Percentiles rank a stretch among this genome's conserved stretches.
Evolutionary conservation across 2,797 vertebrate species (phyloP).

Genomic region (Chelmon rostratus): DNA sequence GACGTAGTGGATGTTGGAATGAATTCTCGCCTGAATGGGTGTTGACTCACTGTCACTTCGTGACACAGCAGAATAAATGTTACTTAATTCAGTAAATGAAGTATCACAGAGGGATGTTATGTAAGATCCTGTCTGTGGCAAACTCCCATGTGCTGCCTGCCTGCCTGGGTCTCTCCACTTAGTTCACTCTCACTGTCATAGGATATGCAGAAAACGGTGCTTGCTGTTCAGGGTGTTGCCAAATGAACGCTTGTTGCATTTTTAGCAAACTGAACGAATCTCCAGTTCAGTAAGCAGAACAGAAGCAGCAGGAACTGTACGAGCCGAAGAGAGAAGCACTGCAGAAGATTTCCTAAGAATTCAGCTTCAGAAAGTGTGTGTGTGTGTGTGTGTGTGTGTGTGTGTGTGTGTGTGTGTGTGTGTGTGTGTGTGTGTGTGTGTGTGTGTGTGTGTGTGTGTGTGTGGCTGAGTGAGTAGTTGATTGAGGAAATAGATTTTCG

Average conservation of each 20-base stretch:
- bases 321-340: background rate
- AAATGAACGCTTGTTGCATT: background rate
- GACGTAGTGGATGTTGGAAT: slow-evolving; percentile 14
- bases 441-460: too few relatives aligned
- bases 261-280: background rate
- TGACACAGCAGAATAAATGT: slow-evolving; percentile 30
- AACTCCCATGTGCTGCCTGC: background rate
- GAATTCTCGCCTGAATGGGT: background rate
- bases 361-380: background rate
- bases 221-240: slow-evolving; percentile 6
- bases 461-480: background rate
- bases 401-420: too few relatives aligned
- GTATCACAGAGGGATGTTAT: slow-evolving; percentile 17
- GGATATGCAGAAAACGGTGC: background rate
- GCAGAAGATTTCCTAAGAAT: background rate
- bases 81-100: slow-evolving; percentile 14
- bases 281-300: background rate
- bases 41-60: slow-evolving; percentile 10
- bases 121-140: slow-evolving; percentile 13
- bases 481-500: background rate
- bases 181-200: background rate
- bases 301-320: background rate
- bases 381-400: background rate
- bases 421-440: background rate
- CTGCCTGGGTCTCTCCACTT: background rate